Conservation (phyloP, 2,888 invertebrate species). For the Cartodere bifasciata region DNA sequence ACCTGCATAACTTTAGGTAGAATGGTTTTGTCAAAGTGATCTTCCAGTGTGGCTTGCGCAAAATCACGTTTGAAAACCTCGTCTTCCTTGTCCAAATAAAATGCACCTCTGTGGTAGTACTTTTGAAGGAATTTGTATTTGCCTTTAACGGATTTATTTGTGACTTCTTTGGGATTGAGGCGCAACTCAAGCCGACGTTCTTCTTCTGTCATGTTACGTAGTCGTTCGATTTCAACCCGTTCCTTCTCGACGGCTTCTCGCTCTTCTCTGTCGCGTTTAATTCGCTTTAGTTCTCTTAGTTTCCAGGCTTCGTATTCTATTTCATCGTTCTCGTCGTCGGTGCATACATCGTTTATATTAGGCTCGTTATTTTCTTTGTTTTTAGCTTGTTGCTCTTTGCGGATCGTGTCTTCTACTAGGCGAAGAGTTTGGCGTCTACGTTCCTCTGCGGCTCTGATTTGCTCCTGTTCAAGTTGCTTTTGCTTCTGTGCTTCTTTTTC, state of each 20-base stretch:
- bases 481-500: constrained; percentile 78
- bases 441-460: constrained; percentile 78
- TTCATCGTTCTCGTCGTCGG: constrained; percentile 93
- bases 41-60: constrained; percentile 67
- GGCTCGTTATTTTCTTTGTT: constrained; percentile 58
- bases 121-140: constrained; percentile 99
- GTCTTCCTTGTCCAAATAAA: constrained; percentile 91
- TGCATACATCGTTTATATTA: constrained; percentile 73
- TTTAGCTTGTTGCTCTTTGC: constrained; percentile 62
- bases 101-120: constrained; percentile 98
- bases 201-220: constrained; percentile 92
- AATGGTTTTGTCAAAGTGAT: constrained; percentile 98
- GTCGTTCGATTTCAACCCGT: constrained; percentile 72
- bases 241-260: constrained; percentile 82
- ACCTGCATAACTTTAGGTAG: constrained; percentile 99
- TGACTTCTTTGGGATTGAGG: constrained; percentile 81
- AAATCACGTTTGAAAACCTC: constrained; percentile 35
- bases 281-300: constrained; percentile 84
- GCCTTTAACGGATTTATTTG: constrained; percentile 91
- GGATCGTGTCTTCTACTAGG: constrained; percentile 79
- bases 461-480: constrained; percentile 73
- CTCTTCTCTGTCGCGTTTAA: constrained; percentile 94
- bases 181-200: constrained; percentile 82
- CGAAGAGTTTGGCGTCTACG: constrained; percentile 75
- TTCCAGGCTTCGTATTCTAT: constrained; percentile 98